Evolutionary conservation across 2,888 invertebrate genomes (phyloP).

Genomic region (Rhabditophanes sp.): DNA sequence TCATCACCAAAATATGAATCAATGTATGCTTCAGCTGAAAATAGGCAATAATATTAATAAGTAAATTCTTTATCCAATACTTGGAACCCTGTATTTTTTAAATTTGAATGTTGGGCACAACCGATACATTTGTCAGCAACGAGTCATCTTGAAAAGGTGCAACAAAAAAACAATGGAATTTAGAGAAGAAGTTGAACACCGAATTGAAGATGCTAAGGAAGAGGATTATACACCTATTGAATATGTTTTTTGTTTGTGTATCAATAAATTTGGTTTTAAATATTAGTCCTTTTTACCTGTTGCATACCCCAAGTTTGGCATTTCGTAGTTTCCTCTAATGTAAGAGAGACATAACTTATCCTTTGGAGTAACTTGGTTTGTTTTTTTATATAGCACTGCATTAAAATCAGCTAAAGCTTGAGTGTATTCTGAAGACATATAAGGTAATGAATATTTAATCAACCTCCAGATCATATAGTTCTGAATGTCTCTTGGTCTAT

Average conservation of each 20-base stretch:
- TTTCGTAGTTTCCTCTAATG: constrained; percentile 10
- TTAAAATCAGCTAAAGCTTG: constrained; percentile 4
- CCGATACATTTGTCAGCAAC: no score
- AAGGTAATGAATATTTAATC: constrained; percentile 10
- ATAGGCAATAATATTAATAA: constrained; percentile 1
- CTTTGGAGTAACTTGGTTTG: constrained; percentile 4
- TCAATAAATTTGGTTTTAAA: constrained; percentile 1
- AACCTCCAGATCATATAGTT: constrained; percentile 13
- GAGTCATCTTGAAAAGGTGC: no score
- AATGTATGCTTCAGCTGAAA: constrained; percentile 2
- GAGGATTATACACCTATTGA: no score
- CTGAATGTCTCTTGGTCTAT: constrained; percentile 3
- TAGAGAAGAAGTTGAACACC: no score
- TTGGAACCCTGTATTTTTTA: no score
- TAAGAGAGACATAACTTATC: neutral
- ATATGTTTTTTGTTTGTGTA: neutral
- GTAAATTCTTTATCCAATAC: neutral
- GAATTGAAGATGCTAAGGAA: no score
- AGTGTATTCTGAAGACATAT: constrained; percentile 8
- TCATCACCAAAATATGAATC: neutral
- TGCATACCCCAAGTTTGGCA: constrained; percentile 8
- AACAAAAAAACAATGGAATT: no score
- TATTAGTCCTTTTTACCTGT: constrained; percentile 1
- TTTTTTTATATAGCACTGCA: constrained; percentile 4
- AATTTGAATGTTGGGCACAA: no score